A percentile compares a stretch with the other conserved stretches of the same genome.
phyloP scores from a whole-genome alignment of 1,140 invertebrate species.

The Chironomus tepperi region DNA sequence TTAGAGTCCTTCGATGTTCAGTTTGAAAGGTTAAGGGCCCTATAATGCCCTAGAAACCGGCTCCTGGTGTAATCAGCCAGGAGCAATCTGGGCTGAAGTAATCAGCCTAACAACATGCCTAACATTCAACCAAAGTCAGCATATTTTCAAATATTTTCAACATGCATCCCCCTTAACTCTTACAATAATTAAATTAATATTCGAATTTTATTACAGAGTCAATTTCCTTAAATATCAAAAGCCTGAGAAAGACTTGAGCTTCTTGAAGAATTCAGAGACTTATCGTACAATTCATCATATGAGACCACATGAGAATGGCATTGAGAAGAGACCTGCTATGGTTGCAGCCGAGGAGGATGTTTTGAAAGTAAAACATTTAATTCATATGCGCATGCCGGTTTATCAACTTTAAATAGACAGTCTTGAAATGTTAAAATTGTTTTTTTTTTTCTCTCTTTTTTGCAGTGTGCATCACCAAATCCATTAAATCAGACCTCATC shows the following conservation, averaged over 20 bases:
- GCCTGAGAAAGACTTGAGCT: slow-evolving; percentile 55
- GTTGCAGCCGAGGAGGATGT: slow-evolving; percentile 57
- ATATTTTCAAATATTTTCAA: too few relatives aligned
- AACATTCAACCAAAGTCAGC: too few relatives aligned
- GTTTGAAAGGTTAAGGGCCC: too few relatives aligned
- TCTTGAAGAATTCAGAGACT: slow-evolving; percentile 62
- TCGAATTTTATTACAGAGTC: slow-evolving; percentile 45
- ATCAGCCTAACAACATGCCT: too few relatives aligned
- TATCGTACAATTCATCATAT: slow-evolving; percentile 64
- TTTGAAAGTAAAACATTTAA: slow-evolving; percentile 24
- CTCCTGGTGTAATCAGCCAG: too few relatives aligned
- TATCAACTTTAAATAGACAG: background rate
- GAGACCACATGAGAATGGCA: slow-evolving; percentile 44
- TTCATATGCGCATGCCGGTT: slow-evolving; percentile 18
- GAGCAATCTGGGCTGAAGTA: too few relatives aligned
- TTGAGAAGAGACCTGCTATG: slow-evolving; percentile 52
- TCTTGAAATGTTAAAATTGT: background rate
- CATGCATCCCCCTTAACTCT: too few relatives aligned
- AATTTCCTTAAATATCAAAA: slow-evolving; percentile 73
- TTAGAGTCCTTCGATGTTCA: too few relatives aligned
- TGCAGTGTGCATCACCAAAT: slow-evolving; percentile 23
- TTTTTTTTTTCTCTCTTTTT: background rate
- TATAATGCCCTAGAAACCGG: too few relatives aligned
- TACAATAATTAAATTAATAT: too few relatives aligned
- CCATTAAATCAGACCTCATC: slow-evolving; percentile 16